Conservation (phyloP, 2,888 invertebrate species). For the Lasius fuliginosus region DNA sequence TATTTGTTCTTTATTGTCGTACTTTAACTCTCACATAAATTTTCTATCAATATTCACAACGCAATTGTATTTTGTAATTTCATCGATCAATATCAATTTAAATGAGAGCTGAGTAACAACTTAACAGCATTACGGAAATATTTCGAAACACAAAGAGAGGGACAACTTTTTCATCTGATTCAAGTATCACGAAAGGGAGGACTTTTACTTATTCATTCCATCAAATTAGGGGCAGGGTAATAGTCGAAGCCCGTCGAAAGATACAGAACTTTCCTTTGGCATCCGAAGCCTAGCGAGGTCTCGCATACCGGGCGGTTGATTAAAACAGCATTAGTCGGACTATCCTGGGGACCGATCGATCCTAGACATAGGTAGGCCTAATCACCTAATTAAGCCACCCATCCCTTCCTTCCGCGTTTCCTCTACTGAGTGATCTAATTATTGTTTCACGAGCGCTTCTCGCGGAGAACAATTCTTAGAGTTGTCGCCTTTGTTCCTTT, state of each 20-base stretch:
- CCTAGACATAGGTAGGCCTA: conserved; percentile 70
- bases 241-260: conserved; percentile 25
- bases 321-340: conserved; percentile 80
- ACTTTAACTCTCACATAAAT: conserved; percentile 10
- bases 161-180: conserved; percentile 39
- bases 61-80: not conserved
- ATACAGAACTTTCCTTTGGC: conserved; percentile 47
- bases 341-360: conserved; percentile 73
- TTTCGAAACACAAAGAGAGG: conserved; percentile 11
- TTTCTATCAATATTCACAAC: not conserved
- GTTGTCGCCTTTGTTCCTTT: conserved; percentile 69
- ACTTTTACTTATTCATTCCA: conserved; percentile 48
- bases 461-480: conserved; percentile 61
- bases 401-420: conserved; percentile 69
- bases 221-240: conserved; percentile 37
- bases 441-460: conserved; percentile 76
- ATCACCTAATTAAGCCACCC: conserved; percentile 78
- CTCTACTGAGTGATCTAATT: conserved; percentile 79
- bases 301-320: conserved; percentile 72
- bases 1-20: not conserved
- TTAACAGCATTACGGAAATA: conserved; percentile 28
- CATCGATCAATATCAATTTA: conserved; percentile 11
- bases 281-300: conserved; percentile 43
- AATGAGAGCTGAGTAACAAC: not conserved
- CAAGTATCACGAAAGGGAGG: conserved; percentile 37